Percentiles rank a stretch among this genome's conserved stretches.
These are phyloP conservation scores for Chromobotia macracanthus DNA, from an alignment of 2,797 vertebrate species.

Conservation along the genomic window DNA sequence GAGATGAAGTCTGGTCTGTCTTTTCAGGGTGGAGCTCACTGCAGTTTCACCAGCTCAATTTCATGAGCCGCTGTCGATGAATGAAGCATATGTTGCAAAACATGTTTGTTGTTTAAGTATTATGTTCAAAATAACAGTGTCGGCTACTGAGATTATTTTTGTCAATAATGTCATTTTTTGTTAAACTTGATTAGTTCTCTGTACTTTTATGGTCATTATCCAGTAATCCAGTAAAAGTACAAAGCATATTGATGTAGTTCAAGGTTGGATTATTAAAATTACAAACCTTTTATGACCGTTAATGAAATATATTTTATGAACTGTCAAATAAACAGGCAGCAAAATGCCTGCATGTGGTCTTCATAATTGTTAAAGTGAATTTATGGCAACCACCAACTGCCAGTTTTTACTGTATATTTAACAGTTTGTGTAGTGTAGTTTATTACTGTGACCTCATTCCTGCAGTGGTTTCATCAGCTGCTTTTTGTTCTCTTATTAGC, in stretches of 20 bases:
- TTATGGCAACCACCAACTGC: background rate
- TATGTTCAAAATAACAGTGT: no score
- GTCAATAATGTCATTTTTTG: background rate
- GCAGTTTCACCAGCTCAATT: background rate
- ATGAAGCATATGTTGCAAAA: background rate
- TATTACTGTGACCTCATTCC: constrained; percentile 42
- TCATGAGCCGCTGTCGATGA: background rate
- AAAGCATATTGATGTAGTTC: background rate
- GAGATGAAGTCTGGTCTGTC: constrained; percentile 62
- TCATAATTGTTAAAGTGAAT: constrained; percentile 16
- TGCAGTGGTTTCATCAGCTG: constrained; percentile 55
- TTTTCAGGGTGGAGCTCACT: constrained; percentile 44
- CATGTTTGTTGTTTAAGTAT: background rate
- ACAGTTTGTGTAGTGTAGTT: constrained; percentile 14
- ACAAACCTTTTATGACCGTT: background rate
- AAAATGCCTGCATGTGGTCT: background rate
- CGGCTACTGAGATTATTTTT: no score
- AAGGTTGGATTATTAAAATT: background rate
- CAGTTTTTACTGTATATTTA: background rate
- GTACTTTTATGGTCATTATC: background rate
- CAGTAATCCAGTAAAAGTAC: background rate
- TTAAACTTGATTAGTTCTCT: background rate
- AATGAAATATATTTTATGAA: background rate
- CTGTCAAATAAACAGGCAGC: background rate
- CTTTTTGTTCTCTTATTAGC: constrained; percentile 32